Base-by-base conservation (phyloP, 2,888 invertebrate species). In the Xestobium rufovillosum region DNA sequence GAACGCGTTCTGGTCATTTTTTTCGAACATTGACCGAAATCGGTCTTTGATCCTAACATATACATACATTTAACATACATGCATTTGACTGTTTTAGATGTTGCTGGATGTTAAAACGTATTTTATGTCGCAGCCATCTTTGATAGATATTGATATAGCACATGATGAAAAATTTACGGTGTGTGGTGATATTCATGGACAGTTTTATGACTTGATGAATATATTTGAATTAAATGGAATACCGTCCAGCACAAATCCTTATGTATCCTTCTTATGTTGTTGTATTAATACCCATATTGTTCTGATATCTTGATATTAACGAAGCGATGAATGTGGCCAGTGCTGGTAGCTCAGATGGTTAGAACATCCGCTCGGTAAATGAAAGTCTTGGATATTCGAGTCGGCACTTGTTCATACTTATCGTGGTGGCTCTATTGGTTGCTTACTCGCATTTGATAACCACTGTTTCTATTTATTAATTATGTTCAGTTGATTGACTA, bases 141-240 rank as follows among this genome's bases (percentile, higher is more conserved):
- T 99, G 48, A 79, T 98, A 2, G 89, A 97, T 61, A 86, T 99
- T 36, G 73, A 73, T 43, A 87, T 98, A 48, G 81, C 82, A 2
- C 83, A 85, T 55, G 79, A 84, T 17, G 74, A 80, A 42, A 95
- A 96, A 68, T 97, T 98, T 66, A 98, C 97, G 26, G 87, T 98
- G 33, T 98, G 97, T 65, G 97, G 97, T 8, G 97, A 98, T 66
- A 90, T 98, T 49, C 98, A 99, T 63, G 98, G 98, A 36, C 98
- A 99, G 68, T 99, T 81, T 72, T 99, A 92, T 63, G 98, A 98
- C 69, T 73, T 99, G 42, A 80, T 96, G 78, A 95, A 98, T 67
- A 94, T 99, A 56, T 98, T 98, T 68, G 76, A 90, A 54, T 73
- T 96, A 47, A 98, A 98, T 62, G 97, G 96, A n/a, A 69, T 90